A percentile compares a stretch with the other conserved stretches of the same genome.
Conservation (phyloP, 1,140 invertebrate species). For the Dendrolimus punctatus region DNA sequence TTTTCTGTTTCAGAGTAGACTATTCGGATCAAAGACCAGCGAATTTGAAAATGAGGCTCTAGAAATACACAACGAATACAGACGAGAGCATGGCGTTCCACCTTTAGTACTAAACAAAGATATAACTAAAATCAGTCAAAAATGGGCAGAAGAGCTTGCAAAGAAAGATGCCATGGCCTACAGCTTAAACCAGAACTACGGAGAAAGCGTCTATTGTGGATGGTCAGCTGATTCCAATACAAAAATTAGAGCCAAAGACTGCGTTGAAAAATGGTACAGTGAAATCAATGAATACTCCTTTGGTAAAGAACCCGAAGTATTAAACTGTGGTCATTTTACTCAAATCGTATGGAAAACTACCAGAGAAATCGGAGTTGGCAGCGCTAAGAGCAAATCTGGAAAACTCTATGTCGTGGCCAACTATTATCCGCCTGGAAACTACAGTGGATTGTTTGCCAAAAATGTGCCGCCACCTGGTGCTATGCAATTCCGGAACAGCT, state of each 20-base stretch:
- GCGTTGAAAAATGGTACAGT: slow-evolving; percentile 80
- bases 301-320: slow-evolving; percentile 74
- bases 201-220: slow-evolving; percentile 76
- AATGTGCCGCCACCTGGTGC: slow-evolving; percentile 77
- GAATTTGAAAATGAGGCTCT: slow-evolving; percentile 77
- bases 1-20: slow-evolving; percentile 49
- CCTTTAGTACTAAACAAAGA: slow-evolving; percentile 64
- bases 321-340: slow-evolving; percentile 79
- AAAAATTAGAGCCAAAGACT: slow-evolving; percentile 76
- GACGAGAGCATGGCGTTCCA: slow-evolving; percentile 80
- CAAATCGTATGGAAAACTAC: slow-evolving; percentile 84
- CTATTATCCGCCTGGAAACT: slow-evolving; percentile 89
- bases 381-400: slow-evolving; percentile 75
- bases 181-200: slow-evolving; percentile 75
- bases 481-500: slow-evolving; percentile 35
- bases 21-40: slow-evolving; percentile 49
- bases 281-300: slow-evolving; percentile 77
- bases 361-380: slow-evolving; percentile 82
- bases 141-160: slow-evolving; percentile 86
- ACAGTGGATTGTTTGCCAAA: slow-evolving; percentile 78
- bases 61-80: slow-evolving; percentile 84
- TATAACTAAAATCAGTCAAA: slow-evolving; percentile 74
- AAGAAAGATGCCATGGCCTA: slow-evolving; percentile 77
- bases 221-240: slow-evolving; percentile 79
- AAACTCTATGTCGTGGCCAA: slow-evolving; percentile 82